A percentile compares a stretch with the other conserved stretches of the same genome.
Evolutionary conservation across 2,888 invertebrate species (phyloP).

Genomic region (Carpatolechia fugitivella): DNA sequence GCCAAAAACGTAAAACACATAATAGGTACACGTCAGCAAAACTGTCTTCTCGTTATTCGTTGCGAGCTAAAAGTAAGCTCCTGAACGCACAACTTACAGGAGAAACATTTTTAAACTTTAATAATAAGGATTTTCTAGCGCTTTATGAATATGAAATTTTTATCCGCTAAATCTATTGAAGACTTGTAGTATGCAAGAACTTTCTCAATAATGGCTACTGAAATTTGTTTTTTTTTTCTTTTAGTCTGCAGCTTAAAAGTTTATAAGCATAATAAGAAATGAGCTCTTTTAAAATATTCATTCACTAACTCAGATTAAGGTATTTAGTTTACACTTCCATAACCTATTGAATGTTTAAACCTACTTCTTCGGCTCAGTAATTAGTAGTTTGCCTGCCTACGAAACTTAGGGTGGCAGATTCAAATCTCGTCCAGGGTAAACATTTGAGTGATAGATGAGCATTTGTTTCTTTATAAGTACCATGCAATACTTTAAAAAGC

Average conservation of each 20-base stretch:
- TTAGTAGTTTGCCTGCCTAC: no score
- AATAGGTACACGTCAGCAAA: slow-evolving; percentile 27
- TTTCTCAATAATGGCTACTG: background rate
- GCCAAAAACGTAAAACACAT: background rate
- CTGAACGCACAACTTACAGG: slow-evolving; percentile 28
- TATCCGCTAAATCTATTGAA: slow-evolving; percentile 46
- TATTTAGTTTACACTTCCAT: no score
- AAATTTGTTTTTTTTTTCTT: background rate
- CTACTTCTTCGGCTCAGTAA: no score
- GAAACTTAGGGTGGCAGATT: no score
- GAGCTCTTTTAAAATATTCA: no score
- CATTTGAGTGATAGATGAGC: no score
- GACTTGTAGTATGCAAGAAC: slow-evolving; percentile 15
- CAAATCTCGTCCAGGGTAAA: no score
- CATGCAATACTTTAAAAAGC: no score
- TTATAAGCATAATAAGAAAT: background rate
- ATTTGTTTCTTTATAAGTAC: no score
- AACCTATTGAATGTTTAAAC: no score
- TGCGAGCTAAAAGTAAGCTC: slow-evolving; percentile 41
- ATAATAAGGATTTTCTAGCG: slow-evolving; percentile 63
- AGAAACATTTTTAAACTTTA: slow-evolving; percentile 66
- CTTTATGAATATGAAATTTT: slow-evolving; percentile 62
- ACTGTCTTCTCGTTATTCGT: slow-evolving; percentile 39
- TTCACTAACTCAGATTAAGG: no score
- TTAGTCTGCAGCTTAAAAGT: background rate